Conservation (phyloP, 2,797 vertebrate species). For the Chelonia mydas region DNA sequence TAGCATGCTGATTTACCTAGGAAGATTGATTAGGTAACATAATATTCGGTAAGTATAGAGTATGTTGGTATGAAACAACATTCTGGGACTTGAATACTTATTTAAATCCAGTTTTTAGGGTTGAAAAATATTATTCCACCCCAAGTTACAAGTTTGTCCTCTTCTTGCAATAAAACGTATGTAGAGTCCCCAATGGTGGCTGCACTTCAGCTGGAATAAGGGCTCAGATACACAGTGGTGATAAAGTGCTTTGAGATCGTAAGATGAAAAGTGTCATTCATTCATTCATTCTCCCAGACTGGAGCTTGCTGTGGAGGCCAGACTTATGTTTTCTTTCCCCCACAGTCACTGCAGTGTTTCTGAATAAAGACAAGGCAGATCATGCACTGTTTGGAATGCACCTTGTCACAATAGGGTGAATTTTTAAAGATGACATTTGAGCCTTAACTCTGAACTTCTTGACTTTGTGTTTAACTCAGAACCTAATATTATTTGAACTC, state of each 20-base stretch:
- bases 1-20: neutral
- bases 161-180: neutral
- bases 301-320: neutral
- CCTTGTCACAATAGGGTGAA: neutral
- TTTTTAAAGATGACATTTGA: neutral
- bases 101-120: neutral
- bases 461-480: neutral
- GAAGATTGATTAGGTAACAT: neutral
- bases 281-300: slow-evolving; percentile 1
- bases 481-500: neutral
- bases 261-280: neutral
- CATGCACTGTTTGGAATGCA: neutral
- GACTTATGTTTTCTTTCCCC: slow-evolving; percentile 27
- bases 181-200: neutral
- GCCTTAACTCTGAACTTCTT: accelerated
- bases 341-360: slow-evolving; percentile 26
- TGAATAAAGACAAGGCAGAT: slow-evolving; percentile 23
- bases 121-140: neutral
- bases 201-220: neutral
- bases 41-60: neutral
- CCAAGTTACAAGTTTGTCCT: neutral
- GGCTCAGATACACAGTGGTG: neutral
- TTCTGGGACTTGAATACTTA: neutral
- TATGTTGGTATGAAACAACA: neutral
- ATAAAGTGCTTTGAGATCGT: neutral